Evolutionary conservation across 2,797 vertebrate genomes (phyloP).

Genomic region (Zalophus californianus): DNA sequence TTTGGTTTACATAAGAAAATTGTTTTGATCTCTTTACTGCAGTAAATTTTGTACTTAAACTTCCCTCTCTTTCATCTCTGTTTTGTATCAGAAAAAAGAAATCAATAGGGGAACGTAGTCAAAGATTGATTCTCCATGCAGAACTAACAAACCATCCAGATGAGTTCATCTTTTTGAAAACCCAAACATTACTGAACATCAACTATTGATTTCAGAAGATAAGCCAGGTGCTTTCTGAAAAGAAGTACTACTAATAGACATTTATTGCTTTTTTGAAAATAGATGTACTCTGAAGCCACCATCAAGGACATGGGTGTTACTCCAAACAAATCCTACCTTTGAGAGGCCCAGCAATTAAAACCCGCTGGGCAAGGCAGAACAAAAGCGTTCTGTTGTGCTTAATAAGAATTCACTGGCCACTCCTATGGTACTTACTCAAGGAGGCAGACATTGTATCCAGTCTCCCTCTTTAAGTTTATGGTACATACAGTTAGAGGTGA

Average conservation of each 20-base stretch:
- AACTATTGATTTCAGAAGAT: conserved; percentile 26
- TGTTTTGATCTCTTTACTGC: conserved; percentile 3
- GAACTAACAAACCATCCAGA: background rate
- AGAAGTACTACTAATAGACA: background rate
- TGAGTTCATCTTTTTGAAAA: conserved; percentile 1
- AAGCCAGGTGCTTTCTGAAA: conserved; percentile 31
- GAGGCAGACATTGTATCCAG: background rate
- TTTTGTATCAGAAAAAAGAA: conserved; percentile 30
- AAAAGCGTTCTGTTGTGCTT: background rate
- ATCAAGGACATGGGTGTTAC: background rate
- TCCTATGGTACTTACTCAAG: background rate
- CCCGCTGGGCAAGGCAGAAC: background rate
- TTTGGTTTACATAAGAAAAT: conserved; percentile 68
- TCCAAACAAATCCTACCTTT: background rate
- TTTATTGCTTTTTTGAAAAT: background rate
- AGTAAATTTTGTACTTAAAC: conserved; percentile 84
- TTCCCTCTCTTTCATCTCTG: background rate
- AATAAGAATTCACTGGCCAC: background rate
- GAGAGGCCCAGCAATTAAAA: background rate
- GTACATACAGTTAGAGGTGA: conserved; percentile 15
- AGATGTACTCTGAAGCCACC: background rate
- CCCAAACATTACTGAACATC: background rate
- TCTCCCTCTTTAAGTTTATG: background rate
- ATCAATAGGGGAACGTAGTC: background rate
- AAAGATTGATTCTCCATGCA: background rate